These are phyloP conservation scores for Kryptolebias ocellatus DNA, from an alignment of 2,797 vertebrate species.

Conservation along the genomic window DNA sequence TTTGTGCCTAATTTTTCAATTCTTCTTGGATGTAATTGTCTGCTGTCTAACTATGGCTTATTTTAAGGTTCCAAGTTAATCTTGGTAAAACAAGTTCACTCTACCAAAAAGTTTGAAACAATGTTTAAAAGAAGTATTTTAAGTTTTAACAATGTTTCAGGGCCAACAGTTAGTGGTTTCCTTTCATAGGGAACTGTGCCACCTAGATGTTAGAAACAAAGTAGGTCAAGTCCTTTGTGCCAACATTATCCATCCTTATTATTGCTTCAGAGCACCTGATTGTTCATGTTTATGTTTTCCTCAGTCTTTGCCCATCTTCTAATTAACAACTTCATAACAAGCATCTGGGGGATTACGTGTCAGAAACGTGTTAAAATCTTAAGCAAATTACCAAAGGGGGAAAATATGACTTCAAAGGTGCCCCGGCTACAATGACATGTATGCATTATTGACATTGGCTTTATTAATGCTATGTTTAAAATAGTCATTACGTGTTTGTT, in stretches of 20 bases:
- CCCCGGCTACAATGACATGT: too few relatives aligned
- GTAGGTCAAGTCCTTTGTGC: slow-evolving; percentile 27
- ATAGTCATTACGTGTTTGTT: too few relatives aligned
- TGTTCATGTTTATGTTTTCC: not conserved
- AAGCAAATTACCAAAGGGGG: too few relatives aligned
- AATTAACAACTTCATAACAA: too few relatives aligned
- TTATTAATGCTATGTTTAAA: too few relatives aligned
- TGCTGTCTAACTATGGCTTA: not conserved
- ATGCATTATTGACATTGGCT: too few relatives aligned
- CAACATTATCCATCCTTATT: not conserved
- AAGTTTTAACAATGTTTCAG: not conserved
- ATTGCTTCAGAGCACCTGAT: not conserved
- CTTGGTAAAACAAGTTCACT: not conserved
- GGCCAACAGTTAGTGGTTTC: not conserved
- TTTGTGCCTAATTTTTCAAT: not conserved
- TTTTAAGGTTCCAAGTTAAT: not conserved
- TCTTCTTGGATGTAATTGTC: not conserved
- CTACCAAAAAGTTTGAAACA: not conserved
- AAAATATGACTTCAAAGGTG: too few relatives aligned
- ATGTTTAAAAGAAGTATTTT: not conserved
- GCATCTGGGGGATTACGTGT: too few relatives aligned
- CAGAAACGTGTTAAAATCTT: too few relatives aligned
- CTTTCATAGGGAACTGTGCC: not conserved
- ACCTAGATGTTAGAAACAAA: slow-evolving; percentile 29
- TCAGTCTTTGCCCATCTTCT: too few relatives aligned